Base-by-base conservation (phyloP, 2,888 invertebrate species). In the Ptychoptera contaminata region DNA sequence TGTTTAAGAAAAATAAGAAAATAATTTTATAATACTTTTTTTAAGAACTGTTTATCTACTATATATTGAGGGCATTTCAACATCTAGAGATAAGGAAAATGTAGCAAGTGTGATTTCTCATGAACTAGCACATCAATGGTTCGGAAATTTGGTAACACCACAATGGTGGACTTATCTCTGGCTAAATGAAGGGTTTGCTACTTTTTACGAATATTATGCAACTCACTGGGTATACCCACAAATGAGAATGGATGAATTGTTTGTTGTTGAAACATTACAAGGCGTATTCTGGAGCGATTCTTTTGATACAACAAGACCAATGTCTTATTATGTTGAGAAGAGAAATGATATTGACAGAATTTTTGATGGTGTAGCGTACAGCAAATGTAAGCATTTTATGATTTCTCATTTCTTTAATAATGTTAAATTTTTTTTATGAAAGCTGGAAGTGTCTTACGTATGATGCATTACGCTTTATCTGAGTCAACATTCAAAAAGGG, bases 281-380 rank as follows among this genome's bases (percentile, higher is more conserved):
- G 70, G 72, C 47, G 84, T 84, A 1, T 74, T 88, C 53, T 68
- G 69, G 29, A 58, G 78, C 29, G 91, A 91, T 55, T 81, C 82
- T 2, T 65, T 80, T 37, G 74, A 77, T 37, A 74, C 77, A 0
- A 82, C 85, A 0, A 85, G 88, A 57, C 83, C 85, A 46, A 82
- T 91, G 56, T 83, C 81, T 0, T 76, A 85, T 10, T 76, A 80
- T 56, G 88, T 92, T 2, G 76, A 79, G 23, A 79, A 83, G 56
- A 88, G 88, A 0, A 78, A 77, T 46, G 87, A 90, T 61, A 87
- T 91, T 42, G 76, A 76, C 41, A 78, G 80, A 51, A 82, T 85
- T 11, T 88, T 88, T 53, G 86, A 88, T 56, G 72, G 78, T 40
- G 87, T 93, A 51, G 86, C 90, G 0, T 93, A 93, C 58, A 79